Evolutionary conservation across 2,113 vertebrate species (phyloP).

Genomic region (Spea multiplicata): DNA sequence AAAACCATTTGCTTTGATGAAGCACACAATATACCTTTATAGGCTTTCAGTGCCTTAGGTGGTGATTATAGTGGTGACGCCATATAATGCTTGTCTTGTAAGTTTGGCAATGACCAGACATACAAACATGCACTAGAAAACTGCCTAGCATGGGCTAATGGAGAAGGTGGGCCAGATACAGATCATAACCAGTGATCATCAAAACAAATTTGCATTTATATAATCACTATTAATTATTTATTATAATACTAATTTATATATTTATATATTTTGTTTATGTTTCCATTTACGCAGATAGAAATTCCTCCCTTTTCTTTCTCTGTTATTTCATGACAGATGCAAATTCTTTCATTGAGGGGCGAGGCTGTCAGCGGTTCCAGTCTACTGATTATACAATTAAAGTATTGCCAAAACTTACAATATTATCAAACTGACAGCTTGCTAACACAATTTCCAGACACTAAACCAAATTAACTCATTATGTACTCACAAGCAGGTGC

Average conservation of each 20-base stretch:
- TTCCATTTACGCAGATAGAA: conserved; percentile 23
- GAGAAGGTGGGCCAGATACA: too few relatives aligned
- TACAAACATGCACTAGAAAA: too few relatives aligned
- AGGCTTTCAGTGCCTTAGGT: too few relatives aligned
- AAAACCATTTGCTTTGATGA: too few relatives aligned
- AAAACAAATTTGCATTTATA: background rate
- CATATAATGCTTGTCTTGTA: too few relatives aligned
- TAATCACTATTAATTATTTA: too few relatives aligned
- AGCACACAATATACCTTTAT: too few relatives aligned
- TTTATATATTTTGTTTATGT: conserved; percentile 5
- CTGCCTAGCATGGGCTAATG: too few relatives aligned
- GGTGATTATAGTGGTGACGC: too few relatives aligned
- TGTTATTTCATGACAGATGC: conserved; percentile 18
- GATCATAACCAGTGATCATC: background rate
- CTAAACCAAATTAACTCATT: conserved; percentile 27
- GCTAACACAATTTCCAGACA: conserved; percentile 10
- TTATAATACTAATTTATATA: too few relatives aligned
- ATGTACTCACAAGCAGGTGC: conserved; percentile 33
- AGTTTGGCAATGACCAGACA: too few relatives aligned
- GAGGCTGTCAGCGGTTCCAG: conserved; percentile 35
- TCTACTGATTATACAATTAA: conserved; percentile 35
- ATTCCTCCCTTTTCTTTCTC: conserved; percentile 22
- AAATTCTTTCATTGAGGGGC: conserved; percentile 34
- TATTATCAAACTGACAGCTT: conserved; percentile 30
- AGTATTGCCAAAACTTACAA: conserved; percentile 35